Percentiles rank a stretch among this genome's conserved stretches.
These are phyloP conservation scores for Boulengeromyrus knoepffleri DNA, from an alignment of 2,113 vertebrate species.

Conservation along the genomic window DNA sequence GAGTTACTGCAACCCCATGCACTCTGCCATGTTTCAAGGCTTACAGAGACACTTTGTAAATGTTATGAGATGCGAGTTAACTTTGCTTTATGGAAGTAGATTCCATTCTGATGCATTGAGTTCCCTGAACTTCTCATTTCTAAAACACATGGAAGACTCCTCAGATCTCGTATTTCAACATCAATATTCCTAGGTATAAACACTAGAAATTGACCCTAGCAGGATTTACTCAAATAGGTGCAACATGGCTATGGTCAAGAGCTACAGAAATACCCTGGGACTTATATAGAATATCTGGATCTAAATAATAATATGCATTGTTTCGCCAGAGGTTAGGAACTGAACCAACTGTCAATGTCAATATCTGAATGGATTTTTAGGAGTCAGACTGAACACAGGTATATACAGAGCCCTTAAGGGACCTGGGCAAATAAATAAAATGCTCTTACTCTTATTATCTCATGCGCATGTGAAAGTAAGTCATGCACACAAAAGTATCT, in stretches of 20 bases:
- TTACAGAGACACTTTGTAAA: background rate
- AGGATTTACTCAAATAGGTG: background rate
- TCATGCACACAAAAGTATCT: too few relatives aligned
- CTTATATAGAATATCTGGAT: background rate
- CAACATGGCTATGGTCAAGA: background rate
- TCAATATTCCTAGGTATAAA: background rate
- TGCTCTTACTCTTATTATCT: too few relatives aligned
- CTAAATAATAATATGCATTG: background rate
- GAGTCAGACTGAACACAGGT: background rate
- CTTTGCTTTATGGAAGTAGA: background rate
- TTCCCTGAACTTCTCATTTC: background rate
- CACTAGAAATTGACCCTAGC: background rate
- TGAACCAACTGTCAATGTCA: background rate
- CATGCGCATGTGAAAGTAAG: too few relatives aligned
- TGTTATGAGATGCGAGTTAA: background rate
- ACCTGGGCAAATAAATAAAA: too few relatives aligned
- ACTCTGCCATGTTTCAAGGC: background rate
- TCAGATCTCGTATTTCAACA: background rate
- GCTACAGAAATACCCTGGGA: background rate
- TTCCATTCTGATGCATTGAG: background rate
- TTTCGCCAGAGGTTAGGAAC: background rate
- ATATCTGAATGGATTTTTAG: background rate
- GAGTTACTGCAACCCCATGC: constrained; percentile 43
- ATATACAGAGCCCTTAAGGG: too few relatives aligned
- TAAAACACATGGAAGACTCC: background rate